Evolutionary conservation across 2,888 invertebrate genomes (phyloP).

Genomic region (Keiferia lycopersicella): DNA sequence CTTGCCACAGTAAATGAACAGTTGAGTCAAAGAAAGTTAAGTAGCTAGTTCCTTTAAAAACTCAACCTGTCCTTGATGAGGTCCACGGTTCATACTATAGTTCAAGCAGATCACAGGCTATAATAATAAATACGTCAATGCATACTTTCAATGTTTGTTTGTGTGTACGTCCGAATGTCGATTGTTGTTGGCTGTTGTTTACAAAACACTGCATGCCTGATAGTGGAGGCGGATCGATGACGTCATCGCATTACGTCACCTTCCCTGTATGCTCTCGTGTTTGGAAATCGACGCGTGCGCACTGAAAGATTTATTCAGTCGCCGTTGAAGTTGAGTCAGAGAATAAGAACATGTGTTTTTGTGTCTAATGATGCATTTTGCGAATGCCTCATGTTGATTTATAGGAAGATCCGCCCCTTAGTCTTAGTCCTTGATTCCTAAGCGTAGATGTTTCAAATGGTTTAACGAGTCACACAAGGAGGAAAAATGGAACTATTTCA

Average conservation of each 20-base stretch:
- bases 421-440: neutral
- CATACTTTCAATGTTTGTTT: conserved; percentile 56
- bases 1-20: no score
- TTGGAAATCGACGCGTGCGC: conserved; percentile 50
- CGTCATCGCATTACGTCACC: conserved; percentile 56
- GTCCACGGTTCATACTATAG: neutral
- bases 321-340: conserved; percentile 19
- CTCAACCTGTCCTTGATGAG: no score
- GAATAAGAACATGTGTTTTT: conserved; percentile 17
- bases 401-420: neutral
- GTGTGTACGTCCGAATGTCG: conserved; percentile 53
- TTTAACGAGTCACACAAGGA: neutral
- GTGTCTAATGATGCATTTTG: conserved; percentile 20
- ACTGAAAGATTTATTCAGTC: conserved; percentile 49
- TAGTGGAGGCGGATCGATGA: conserved; percentile 42
- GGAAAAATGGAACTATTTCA: no score
- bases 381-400: neutral
- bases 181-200: conserved; percentile 60
- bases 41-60: no score
- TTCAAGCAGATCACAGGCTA: neutral
- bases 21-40: no score
- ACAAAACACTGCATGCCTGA: conserved; percentile 60
- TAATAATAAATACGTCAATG: conserved; percentile 32
- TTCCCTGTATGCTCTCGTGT: conserved; percentile 48
- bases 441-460: neutral